Conservation (phyloP, 2,797 vertebrate species). For the Todus mexicanus region DNA sequence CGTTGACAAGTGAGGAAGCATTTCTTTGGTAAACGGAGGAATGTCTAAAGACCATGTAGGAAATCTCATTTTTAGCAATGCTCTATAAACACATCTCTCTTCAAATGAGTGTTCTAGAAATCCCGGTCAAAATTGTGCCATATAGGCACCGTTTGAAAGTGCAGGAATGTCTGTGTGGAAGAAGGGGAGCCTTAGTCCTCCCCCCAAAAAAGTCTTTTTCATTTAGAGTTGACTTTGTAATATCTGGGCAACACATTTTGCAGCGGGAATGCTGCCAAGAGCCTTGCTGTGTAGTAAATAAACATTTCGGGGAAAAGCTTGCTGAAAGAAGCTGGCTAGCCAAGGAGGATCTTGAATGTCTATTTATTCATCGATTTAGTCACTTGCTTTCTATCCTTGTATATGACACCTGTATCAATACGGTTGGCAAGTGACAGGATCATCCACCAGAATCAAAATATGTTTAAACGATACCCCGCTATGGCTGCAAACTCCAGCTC, state of each 20-base stretch:
- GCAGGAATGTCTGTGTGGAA: neutral
- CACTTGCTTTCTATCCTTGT: neutral
- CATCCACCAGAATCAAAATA: neutral
- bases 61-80: neutral
- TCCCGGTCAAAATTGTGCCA: neutral
- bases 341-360: neutral
- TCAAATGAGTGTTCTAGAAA: neutral
- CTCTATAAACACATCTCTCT: neutral
- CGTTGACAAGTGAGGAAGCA: neutral
- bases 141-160: neutral
- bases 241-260: constrained; percentile 57
- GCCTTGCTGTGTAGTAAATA: constrained; percentile 58
- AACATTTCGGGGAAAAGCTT: constrained; percentile 44
- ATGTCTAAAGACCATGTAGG: neutral
- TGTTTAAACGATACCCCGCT: neutral
- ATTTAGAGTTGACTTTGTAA: constrained; percentile 3
- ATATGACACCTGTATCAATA: accelerated
- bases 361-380: neutral
- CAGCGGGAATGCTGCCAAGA: constrained; percentile 51
- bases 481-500: neutral
- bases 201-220: neutral
- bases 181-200: neutral
- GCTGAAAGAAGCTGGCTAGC: neutral
- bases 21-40: neutral
- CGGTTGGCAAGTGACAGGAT: neutral